Percentiles rank a stretch among this genome's conserved stretches.
phyloP scores from a whole-genome alignment of 1,140 invertebrate species.

The Nasonia longicornis region DNA sequence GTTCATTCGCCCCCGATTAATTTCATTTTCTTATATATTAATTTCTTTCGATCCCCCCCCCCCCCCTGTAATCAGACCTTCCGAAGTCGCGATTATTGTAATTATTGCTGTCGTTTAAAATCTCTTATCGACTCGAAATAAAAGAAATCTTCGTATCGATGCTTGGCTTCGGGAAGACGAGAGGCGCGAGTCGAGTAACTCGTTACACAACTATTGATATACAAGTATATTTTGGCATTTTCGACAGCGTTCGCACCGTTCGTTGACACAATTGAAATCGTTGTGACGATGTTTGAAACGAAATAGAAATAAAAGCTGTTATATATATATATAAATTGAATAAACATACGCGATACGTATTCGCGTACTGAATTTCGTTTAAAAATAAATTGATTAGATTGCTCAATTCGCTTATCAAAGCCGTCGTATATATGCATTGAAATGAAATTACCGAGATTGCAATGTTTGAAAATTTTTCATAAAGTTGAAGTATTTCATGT shows the following conservation, averaged over 20 bases:
- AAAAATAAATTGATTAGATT: too few relatives aligned
- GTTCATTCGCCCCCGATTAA: neutral
- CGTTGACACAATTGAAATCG: neutral
- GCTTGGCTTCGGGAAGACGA: constrained; percentile 17
- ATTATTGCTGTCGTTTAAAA: constrained; percentile 51
- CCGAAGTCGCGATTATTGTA: constrained; percentile 46
- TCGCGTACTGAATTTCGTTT: too few relatives aligned
- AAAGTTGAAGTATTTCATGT: too few relatives aligned
- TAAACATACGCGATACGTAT: too few relatives aligned
- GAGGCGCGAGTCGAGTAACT: constrained; percentile 27
- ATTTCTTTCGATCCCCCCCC: neutral
- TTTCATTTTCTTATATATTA: constrained; percentile 35
- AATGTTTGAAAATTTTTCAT: too few relatives aligned
- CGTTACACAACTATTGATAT: neutral
- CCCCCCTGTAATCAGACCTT: neutral
- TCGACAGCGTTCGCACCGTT: neutral
- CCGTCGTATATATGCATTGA: too few relatives aligned
- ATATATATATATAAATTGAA: neutral
- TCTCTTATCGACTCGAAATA: constrained; percentile 26
- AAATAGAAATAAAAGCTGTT: neutral
- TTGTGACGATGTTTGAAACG: neutral
- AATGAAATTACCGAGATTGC: too few relatives aligned
- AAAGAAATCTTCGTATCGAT: constrained; percentile 25
- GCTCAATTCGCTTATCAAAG: too few relatives aligned
- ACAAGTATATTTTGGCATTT: neutral